Conservation (phyloP, 2,888 invertebrate genomes). For the Opisthograptis luteolata region DNA sequence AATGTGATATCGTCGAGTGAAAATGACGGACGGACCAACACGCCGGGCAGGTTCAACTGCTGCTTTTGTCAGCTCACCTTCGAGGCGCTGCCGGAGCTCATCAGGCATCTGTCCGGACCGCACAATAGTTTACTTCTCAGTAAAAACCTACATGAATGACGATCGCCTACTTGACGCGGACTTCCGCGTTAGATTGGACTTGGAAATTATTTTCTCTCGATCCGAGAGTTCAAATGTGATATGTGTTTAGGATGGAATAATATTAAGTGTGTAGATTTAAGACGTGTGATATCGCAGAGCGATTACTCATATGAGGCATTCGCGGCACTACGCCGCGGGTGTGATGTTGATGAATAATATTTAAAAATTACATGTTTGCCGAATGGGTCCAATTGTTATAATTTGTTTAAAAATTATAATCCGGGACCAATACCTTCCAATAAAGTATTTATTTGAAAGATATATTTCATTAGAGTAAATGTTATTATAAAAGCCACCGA, state of each 20-base stretch:
- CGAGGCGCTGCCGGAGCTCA: conserved; percentile 93
- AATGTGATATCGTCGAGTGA: conserved; percentile 94
- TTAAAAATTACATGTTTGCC: conserved; percentile 75
- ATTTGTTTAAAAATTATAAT: conserved; percentile 86
- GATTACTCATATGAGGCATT: conserved; percentile 75
- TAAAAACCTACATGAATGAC: conserved; percentile 93
- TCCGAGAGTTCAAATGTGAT: conserved; percentile 81
- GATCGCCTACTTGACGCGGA: conserved; percentile 65
- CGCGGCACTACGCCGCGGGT: conserved; percentile 65
- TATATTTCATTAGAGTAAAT: conserved; percentile 83
- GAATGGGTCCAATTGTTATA: conserved; percentile 82
- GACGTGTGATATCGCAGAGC: conserved; percentile 74
- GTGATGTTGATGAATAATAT: conserved; percentile 68
- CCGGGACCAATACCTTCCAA: conserved; percentile 84
- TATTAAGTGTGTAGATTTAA: conserved; percentile 71
- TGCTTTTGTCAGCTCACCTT: conserved; percentile 95
- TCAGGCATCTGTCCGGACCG: conserved; percentile 93
- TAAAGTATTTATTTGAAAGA: conserved; percentile 84
- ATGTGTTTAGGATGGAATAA: conserved; percentile 79
- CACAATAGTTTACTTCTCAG: conserved; percentile 94
- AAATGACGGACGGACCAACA: conserved; percentile 86
- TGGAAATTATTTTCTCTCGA: conserved; percentile 71
- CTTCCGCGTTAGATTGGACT: conserved; percentile 68
- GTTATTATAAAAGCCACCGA: conserved; percentile 83
- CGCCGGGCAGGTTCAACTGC: conserved; percentile 90